phyloP scores from a whole-genome alignment of 1,140 invertebrate genomes.

The Heliconius nattereri region DNA sequence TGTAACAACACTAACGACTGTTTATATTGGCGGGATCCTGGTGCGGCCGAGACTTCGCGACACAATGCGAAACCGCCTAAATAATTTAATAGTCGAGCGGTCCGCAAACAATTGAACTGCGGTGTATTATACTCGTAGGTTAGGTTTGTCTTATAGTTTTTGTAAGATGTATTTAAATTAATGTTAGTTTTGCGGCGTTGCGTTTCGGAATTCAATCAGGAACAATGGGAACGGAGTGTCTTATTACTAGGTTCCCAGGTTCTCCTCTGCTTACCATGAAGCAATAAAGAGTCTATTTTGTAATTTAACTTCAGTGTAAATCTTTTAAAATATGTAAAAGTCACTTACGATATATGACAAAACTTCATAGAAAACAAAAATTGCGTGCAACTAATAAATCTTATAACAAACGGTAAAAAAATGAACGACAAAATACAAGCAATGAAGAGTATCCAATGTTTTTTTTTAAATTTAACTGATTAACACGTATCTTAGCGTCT shows the following conservation, averaged over 20 bases:
- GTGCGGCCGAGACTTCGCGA: constrained; percentile 59
- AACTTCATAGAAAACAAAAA: too few species aligned
- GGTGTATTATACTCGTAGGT: background rate
- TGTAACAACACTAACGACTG: constrained; percentile 67
- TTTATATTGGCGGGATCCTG: constrained; percentile 63
- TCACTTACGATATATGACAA: too few species aligned
- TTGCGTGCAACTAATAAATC: too few species aligned
- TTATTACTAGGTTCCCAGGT: too few species aligned
- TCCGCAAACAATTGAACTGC: constrained; percentile 53
- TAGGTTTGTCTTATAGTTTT: background rate
- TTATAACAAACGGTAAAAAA: background rate
- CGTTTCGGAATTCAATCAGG: too few species aligned
- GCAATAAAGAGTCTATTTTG: too few species aligned
- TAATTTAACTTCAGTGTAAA: too few species aligned
- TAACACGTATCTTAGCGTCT: background rate
- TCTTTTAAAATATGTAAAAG: too few species aligned
- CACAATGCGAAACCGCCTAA: constrained; percentile 72
- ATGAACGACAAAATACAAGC: background rate
- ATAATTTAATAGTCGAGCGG: constrained; percentile 74
- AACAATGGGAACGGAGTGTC: too few species aligned
- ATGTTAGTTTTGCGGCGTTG: too few species aligned
- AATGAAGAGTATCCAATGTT: background rate
- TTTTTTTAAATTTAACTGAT: background rate
- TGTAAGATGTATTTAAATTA: background rate
- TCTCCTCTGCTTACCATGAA: too few species aligned